Evolutionary conservation across 2,888 invertebrate species (phyloP).

Genomic region (Merodon equestris): DNA sequence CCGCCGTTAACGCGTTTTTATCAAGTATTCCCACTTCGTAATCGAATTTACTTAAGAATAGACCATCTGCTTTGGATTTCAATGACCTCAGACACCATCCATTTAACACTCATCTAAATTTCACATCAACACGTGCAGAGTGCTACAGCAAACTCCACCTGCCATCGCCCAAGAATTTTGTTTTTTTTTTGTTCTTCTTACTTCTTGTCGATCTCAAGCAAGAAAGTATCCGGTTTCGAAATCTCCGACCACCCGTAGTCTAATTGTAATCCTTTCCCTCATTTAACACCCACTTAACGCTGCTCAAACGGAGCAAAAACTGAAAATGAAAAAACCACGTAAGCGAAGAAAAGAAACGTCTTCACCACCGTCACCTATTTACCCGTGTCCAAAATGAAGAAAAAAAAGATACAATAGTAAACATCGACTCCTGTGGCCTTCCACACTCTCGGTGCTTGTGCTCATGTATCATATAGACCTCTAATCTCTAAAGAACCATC

Average conservation of each 20-base stretch:
- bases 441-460: slow-evolving; percentile 10
- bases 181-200: no score
- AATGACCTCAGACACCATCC: slow-evolving; percentile 42
- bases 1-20: no score
- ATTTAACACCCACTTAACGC: slow-evolving; percentile 55
- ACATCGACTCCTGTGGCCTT: slow-evolving; percentile 65
- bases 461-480: slow-evolving; percentile 11
- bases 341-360: no score
- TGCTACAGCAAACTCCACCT: slow-evolving; percentile 29
- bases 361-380: slow-evolving; percentile 25
- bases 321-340: not conserved
- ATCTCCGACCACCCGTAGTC: slow-evolving; percentile 52
- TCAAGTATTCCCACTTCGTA: not conserved
- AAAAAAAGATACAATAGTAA: slow-evolving; percentile 45
- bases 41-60: not conserved
- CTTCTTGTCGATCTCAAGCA: not conserved
- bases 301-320: slow-evolving; percentile 28
- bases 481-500: slow-evolving; percentile 23
- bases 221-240: slow-evolving; percentile 54
- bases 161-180: slow-evolving; percentile 4
- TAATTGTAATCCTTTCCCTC: slow-evolving; percentile 53
- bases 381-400: slow-evolving; percentile 25
- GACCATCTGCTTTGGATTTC: slow-evolving; percentile 37
- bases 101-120: slow-evolving; percentile 51
- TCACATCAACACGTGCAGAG: slow-evolving; percentile 48